phyloP scores from a whole-genome alignment of 2,113 vertebrate species.

The Henicopernis longicauda region DNA sequence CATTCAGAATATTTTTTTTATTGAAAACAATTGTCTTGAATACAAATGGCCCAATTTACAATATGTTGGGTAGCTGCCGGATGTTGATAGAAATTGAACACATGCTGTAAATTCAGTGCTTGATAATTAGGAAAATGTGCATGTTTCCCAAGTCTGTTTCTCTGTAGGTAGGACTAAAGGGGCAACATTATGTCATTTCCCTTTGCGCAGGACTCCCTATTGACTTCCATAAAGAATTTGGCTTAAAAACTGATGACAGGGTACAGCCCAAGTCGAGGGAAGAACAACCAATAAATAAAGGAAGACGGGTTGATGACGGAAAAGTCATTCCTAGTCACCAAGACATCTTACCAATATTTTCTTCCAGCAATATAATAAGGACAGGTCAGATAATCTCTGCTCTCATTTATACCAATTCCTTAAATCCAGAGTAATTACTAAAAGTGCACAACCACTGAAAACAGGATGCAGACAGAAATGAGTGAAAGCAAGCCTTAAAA shows the following conservation, averaged over 20 bases:
- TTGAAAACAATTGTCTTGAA: constrained; percentile 27
- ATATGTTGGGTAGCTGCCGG: constrained; percentile 18
- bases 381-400: not conserved
- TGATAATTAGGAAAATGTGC: constrained; percentile 48
- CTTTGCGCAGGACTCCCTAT: constrained; percentile 53
- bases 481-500: not conserved
- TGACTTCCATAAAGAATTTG: constrained; percentile 37
- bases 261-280: not conserved
- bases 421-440: not conserved
- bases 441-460: not conserved
- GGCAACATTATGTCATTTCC: constrained; percentile 60
- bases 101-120: constrained; percentile 27
- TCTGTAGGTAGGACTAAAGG: constrained; percentile 48
- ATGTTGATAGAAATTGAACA: constrained; percentile 31
- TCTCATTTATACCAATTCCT: not conserved
- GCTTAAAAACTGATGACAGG: constrained; percentile 38
- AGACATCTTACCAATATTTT: not conserved
- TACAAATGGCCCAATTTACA: not conserved
- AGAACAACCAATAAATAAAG: constrained; percentile 50
- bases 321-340: constrained; percentile 7
- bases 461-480: not conserved
- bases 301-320: not conserved
- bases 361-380: not conserved
- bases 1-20: constrained; percentile 16
- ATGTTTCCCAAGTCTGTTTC: constrained; percentile 21